Percentiles rank a stretch among this genome's conserved stretches.
Evolutionary conservation across 2,797 vertebrate species (phyloP).

Genomic region (Echiichthys vipera): DNA sequence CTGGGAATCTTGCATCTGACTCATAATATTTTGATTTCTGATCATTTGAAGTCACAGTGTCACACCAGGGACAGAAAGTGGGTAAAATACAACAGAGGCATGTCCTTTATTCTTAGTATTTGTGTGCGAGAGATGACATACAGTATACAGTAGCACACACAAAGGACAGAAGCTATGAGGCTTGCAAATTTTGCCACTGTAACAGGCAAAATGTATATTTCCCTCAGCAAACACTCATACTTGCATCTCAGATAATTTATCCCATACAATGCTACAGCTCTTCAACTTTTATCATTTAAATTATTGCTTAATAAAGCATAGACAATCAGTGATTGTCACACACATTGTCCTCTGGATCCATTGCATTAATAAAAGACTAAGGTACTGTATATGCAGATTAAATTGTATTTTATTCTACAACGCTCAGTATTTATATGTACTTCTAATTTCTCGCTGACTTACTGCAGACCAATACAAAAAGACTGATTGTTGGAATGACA

Average conservation of each 20-base stretch:
- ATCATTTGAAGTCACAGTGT: constrained; percentile 55
- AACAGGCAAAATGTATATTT: constrained; percentile 18
- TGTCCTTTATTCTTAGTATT: constrained; percentile 22
- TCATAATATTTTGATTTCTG: constrained; percentile 41
- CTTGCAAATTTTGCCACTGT: constrained; percentile 16
- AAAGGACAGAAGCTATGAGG: constrained; percentile 26
- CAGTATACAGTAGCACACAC: constrained; percentile 27
- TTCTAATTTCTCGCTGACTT: constrained; percentile 44
- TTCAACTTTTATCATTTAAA: constrained; percentile 23
- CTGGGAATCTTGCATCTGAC: constrained; percentile 40
- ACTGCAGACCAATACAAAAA: constrained; percentile 61
- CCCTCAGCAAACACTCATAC: constrained; percentile 16
- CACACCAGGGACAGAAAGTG: constrained; percentile 38
- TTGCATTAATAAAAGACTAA: constrained; percentile 54
- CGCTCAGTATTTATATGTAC: constrained; percentile 27
- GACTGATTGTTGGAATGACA: constrained; percentile 56
- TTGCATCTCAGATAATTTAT: constrained; percentile 7
- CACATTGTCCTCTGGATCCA: constrained; percentile 33
- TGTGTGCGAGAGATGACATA: constrained; percentile 32
- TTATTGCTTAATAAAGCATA: constrained; percentile 73
- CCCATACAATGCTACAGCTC: background rate
- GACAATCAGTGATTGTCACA: constrained; percentile 45
- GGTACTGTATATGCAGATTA: constrained; percentile 64
- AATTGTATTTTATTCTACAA: constrained; percentile 67
- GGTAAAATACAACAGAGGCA: constrained; percentile 31